Conservation (phyloP, 2,113 vertebrate genomes). For the Tychaedon coryphoeus region DNA sequence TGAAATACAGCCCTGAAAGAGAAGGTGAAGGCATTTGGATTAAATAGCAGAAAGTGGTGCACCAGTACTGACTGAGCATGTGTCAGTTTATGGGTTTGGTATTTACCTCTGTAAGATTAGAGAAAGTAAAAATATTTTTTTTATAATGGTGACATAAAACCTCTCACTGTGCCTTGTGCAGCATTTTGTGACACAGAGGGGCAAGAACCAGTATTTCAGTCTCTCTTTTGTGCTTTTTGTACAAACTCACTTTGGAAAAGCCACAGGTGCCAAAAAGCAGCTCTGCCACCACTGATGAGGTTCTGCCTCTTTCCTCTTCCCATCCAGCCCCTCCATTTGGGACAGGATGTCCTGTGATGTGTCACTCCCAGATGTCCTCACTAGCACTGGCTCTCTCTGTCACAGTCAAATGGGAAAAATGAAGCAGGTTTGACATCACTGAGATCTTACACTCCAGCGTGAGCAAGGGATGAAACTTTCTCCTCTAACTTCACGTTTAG, state of each 20-base stretch:
- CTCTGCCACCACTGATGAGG: rapidly evolving
- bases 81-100: not conserved
- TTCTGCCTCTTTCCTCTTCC: not conserved
- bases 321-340: not conserved
- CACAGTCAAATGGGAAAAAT: not conserved
- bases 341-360: not conserved
- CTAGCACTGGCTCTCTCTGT: not conserved
- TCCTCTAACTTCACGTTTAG: not conserved
- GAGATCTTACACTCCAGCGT: not conserved
- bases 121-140: not conserved
- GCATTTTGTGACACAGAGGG: not conserved
- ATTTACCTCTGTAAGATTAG: not conserved
- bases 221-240: not conserved
- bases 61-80: rapidly evolving
- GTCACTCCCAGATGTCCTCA: not conserved
- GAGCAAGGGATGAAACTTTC: not conserved
- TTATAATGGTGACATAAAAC: not conserved
- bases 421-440: not conserved
- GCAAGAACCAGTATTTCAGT: not conserved
- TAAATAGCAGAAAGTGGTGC: not conserved
- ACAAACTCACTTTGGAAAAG: not conserved
- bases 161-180: not conserved
- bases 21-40: not conserved
- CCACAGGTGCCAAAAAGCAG: not conserved
- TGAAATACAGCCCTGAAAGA: not conserved